These are phyloP conservation scores for Pilophorus perplexus DNA, from an alignment of 2,888 invertebrate species.

Conservation along the genomic window DNA sequence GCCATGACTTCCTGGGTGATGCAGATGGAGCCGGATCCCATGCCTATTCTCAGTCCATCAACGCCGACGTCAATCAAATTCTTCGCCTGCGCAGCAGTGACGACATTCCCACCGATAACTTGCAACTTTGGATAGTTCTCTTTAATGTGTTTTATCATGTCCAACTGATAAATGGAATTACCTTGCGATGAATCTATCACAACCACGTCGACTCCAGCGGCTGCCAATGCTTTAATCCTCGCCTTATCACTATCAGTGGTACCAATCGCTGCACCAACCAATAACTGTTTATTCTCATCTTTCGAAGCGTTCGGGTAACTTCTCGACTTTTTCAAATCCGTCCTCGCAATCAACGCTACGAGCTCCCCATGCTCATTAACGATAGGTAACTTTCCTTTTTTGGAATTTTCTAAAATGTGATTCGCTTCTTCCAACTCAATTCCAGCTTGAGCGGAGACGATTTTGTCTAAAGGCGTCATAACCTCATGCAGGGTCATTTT, in stretches of 20 bases:
- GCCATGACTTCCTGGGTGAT: constrained; percentile 99
- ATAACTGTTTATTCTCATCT: constrained; percentile 89
- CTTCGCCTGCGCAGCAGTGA: constrained; percentile 93
- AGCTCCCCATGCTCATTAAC: constrained; percentile 81
- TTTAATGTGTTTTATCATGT: constrained; percentile 92
- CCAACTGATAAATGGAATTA: constrained; percentile 91
- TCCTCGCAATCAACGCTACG: constrained; percentile 92
- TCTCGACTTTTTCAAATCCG: constrained; percentile 95
- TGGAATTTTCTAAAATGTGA: constrained; percentile 89
- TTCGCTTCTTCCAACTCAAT: constrained; percentile 92
- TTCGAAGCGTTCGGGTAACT: constrained; percentile 96
- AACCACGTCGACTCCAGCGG: constrained; percentile 93
- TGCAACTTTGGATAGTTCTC: constrained; percentile 79
- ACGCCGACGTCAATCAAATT: constrained; percentile 96
- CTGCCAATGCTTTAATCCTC: constrained; percentile 73
- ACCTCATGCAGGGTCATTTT: constrained; percentile 65
- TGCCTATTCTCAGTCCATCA: constrained; percentile 94
- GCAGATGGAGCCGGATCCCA: constrained; percentile 99
- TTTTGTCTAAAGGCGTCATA: constrained; percentile 82
- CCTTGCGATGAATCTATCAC: constrained; percentile 97
- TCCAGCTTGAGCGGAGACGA: constrained; percentile 86
- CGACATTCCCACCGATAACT: constrained; percentile 60
- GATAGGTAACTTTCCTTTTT: constrained; percentile 90
- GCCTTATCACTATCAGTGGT: constrained; percentile 81
- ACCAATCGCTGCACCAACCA: constrained; percentile 92